A percentile compares a stretch with the other conserved stretches of the same genome.
These are phyloP conservation scores for Lepidonotus clava DNA, from an alignment of 2,888 invertebrate species.

Conservation along the genomic window DNA sequence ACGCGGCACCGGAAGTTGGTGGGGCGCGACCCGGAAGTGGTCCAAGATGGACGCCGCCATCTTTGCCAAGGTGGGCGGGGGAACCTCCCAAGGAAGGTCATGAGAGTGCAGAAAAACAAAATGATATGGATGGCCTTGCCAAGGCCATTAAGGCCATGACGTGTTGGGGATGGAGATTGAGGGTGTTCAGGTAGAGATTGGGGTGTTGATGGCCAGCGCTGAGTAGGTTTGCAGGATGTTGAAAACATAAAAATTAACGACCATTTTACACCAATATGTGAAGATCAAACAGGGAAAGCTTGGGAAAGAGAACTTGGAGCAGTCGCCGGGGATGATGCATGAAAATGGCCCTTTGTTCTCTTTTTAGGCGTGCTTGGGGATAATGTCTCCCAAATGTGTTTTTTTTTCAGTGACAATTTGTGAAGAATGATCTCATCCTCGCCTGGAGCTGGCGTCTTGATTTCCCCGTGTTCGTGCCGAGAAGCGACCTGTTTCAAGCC, in stretches of 20 bases:
- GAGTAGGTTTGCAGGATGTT: not conserved
- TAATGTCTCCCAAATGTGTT: no score
- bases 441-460: no score
- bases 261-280: constrained; percentile 9
- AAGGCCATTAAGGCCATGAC: not conserved
- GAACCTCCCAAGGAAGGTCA: not conserved
- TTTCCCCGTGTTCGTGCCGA: no score
- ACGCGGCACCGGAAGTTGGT: not conserved
- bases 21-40: not conserved
- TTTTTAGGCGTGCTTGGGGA: no score
- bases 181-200: not conserved
- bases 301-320: not conserved
- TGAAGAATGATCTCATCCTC: not conserved
- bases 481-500: no score
- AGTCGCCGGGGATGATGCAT: not conserved
- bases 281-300: not conserved
- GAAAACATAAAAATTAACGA: not conserved
- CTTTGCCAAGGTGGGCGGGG: no score
- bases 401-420: no score
- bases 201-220: not conserved
- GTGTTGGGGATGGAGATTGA: not conserved
- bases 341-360: not conserved
- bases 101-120: not conserved
- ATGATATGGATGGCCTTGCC: not conserved
- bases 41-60: no score